phyloP scores from a whole-genome alignment of 2,113 vertebrate genomes.

The Mustelus asterias region DNA sequence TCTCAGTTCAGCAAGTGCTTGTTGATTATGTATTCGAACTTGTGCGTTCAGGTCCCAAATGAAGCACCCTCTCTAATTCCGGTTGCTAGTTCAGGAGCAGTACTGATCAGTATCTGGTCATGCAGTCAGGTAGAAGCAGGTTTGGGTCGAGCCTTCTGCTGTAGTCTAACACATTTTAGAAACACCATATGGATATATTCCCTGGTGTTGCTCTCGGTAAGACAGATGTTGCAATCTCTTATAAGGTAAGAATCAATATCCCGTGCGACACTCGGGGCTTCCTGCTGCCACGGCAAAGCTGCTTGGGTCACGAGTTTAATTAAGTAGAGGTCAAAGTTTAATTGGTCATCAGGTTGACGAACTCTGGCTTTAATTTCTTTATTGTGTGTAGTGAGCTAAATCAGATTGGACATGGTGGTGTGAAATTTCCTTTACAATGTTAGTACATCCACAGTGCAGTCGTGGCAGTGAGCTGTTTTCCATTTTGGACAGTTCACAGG shows the following conservation, averaged over 20 bases:
- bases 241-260: background rate
- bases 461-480: too few relatives aligned
- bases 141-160: background rate
- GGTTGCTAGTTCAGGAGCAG: background rate
- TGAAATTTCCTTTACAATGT: too few relatives aligned
- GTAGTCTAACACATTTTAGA: too few relatives aligned
- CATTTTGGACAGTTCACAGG: too few relatives aligned
- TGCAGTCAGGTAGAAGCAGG: background rate
- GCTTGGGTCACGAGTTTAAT: background rate
- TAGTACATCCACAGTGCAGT: too few relatives aligned
- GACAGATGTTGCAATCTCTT: too few relatives aligned
- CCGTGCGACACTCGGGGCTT: background rate
- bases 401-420: too few relatives aligned
- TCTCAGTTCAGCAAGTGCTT: background rate
- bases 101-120: background rate
- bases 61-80: background rate
- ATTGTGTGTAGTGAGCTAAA: background rate
- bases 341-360: background rate
- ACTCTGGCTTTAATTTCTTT: background rate
- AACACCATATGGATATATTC: too few relatives aligned
- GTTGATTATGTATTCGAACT: background rate
- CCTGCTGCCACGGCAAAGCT: background rate
- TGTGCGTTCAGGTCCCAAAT: background rate
- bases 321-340: background rate
- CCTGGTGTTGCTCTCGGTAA: too few relatives aligned